Evolutionary conservation across 92 coral and sea anemone genomes (phyloP).

Genomic region (Porites cylindrica): DNA sequence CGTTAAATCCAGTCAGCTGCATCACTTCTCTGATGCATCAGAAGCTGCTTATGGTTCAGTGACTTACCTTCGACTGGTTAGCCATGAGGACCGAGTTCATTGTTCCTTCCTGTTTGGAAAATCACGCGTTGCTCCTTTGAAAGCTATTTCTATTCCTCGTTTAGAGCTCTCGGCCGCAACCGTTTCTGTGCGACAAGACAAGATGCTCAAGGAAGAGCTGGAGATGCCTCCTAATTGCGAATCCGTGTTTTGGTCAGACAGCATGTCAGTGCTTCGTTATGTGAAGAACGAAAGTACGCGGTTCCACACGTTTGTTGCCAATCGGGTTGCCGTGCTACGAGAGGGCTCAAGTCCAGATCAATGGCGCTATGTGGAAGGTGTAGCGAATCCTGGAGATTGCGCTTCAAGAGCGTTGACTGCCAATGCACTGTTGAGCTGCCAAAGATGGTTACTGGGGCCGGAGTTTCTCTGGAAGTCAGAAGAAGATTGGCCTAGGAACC

Average conservation of each 20-base stretch:
- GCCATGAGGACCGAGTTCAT: neutral
- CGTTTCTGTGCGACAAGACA: no score
- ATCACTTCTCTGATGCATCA: no score
- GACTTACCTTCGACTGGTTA: slow-evolving; percentile 13
- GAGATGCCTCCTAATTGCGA: neutral
- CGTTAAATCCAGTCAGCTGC: neutral
- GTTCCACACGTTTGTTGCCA: slow-evolving; percentile 31
- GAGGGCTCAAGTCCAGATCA: slow-evolving; percentile 34
- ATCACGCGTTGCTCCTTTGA: slow-evolving; percentile 41
- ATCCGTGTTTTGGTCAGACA: slow-evolving; percentile 21
- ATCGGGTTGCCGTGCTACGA: slow-evolving; percentile 29
- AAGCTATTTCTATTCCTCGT: slow-evolving; percentile 30
- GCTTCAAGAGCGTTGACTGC: slow-evolving; percentile 29
- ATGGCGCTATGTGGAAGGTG: slow-evolving; percentile 21
- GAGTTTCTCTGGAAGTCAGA: slow-evolving; percentile 17
- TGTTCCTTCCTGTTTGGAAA: slow-evolving; percentile 9
- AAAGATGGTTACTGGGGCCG: no score
- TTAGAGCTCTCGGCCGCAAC: neutral
- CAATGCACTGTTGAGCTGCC: neutral
- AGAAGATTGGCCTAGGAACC: slow-evolving; percentile 34
- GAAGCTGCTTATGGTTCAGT: no score
- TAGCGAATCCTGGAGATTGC: slow-evolving; percentile 34
- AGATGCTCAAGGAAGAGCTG: no score
- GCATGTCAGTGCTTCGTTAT: no score
- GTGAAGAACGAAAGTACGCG: no score